These are phyloP conservation scores for Orthosia cruda DNA, from an alignment of 2,888 invertebrate genomes.

Conservation along the genomic window DNA sequence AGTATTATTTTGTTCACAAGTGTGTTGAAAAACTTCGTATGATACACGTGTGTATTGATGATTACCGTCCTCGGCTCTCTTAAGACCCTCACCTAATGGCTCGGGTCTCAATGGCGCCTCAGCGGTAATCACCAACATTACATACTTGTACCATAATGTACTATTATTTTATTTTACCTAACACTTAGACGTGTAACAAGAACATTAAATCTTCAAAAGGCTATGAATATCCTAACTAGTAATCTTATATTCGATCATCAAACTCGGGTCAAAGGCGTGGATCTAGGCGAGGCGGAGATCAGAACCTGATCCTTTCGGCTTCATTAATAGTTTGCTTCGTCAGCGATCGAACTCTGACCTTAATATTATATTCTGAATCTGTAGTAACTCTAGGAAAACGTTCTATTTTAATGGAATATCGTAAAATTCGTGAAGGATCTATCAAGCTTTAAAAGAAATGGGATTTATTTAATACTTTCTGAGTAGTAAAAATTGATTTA, in stretches of 20 bases:
- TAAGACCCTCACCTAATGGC: no score
- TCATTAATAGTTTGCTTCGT: conserved; percentile 43
- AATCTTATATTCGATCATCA: conserved; percentile 28
- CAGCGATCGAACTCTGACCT: conserved; percentile 21
- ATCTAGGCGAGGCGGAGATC: conserved; percentile 11
- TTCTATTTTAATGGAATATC: conserved; percentile 2
- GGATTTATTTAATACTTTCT: not conserved
- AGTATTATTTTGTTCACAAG: no score
- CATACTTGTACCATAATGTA: no score
- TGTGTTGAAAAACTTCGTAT: no score
- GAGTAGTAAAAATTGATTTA: not conserved
- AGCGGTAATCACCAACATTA: no score
- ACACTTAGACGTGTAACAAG: not conserved
- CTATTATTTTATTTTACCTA: no score
- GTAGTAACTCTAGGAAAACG: not conserved
- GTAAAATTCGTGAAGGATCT: conserved; percentile 1
- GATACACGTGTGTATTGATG: no score
- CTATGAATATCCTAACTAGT: not conserved
- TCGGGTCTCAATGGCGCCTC: no score
- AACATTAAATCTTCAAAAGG: not conserved
- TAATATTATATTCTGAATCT: conserved; percentile 1
- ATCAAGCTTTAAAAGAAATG: not conserved
- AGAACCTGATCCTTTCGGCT: conserved; percentile 44
- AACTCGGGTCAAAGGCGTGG: conserved; percentile 24
- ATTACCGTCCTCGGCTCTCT: no score